Base-by-base conservation (phyloP, 2,797 vertebrate species). In the Rhinella marina region DNA sequence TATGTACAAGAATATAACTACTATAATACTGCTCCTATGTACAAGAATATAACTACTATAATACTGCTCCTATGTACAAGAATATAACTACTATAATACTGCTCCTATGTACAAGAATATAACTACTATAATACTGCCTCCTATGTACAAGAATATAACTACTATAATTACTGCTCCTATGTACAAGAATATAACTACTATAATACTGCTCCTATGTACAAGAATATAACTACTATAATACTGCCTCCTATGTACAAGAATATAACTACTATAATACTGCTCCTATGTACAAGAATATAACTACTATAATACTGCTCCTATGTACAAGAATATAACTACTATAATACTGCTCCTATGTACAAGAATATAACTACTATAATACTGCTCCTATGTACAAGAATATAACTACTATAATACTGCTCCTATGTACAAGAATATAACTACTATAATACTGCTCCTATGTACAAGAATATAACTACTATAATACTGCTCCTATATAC, bases 161-260 rank as follows among this genome's bases (percentile, higher is more conserved):
- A n/a, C 61, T 62, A 62, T 62, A n/a, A 62, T 62, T 62, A 62
- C 61, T 62, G 61, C 61, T n/a, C 61, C 61, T 62, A 68, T 27
- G 13, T 68, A 68, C 64, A 27, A 68, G 64, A 68, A 68, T 68
- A 68, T 68, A 68, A 27, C 64, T 68, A 29, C 64, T 68, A 68
- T 68, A 68, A 68, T 68, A 68, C 64, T 68, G 64, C 62, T 7
- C 25, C 64, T 29, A 68, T 68, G 23, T 68, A 68, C 64, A 29
- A 68, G 64, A 68, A 29, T 68, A 68, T 68, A 29, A 68, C 64
- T 68, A 68, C 25, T 68, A 68, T 68, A 68, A 68, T 68, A 68
- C 64, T 68, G 62, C n/a, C 64, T 16, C 25, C 25, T 27, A 68
- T 68, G 10, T 68, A 68, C 64, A 68, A 16, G 64, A 68, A 64